Evolutionary conservation across 1,140 invertebrate species (phyloP).

Genomic region (Melanaphis sacchari): DNA sequence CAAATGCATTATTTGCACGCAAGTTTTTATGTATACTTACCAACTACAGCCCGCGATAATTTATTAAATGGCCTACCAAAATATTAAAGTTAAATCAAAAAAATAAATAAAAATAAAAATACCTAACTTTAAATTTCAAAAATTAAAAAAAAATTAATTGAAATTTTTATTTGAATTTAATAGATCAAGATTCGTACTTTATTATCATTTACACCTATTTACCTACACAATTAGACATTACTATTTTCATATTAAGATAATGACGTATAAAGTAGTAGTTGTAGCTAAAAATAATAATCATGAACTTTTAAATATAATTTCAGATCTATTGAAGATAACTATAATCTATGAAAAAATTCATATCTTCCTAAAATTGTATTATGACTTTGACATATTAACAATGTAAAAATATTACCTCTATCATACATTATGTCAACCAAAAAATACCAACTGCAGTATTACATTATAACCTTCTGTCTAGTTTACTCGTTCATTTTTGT

Average conservation of each 20-base stretch:
- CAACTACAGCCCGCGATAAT: no score
- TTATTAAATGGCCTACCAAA: no score
- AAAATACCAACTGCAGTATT: neutral
- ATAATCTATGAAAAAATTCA: neutral
- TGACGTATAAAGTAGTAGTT: neutral
- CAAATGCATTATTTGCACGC: neutral
- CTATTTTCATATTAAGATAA: neutral
- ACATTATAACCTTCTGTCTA: neutral
- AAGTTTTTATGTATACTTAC: neutral
- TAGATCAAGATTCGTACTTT: neutral
- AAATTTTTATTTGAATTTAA: no score
- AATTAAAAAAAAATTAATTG: no score
- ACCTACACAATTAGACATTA: neutral
- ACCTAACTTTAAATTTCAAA: no score
- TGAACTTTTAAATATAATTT: neutral
- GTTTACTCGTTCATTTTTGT: neutral
- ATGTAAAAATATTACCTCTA: slow-evolving; percentile 1
- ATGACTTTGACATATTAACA: neutral
- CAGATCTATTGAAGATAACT: neutral
- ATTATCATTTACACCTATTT: neutral
- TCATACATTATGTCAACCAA: neutral
- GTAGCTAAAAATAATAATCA: neutral
- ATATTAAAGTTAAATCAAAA: no score
- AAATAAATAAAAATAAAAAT: no score
- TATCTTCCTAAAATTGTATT: neutral